phyloP scores from a whole-genome alignment of 53 echinoderm and acorn worm genomes.

The Stichopus horrens region DNA sequence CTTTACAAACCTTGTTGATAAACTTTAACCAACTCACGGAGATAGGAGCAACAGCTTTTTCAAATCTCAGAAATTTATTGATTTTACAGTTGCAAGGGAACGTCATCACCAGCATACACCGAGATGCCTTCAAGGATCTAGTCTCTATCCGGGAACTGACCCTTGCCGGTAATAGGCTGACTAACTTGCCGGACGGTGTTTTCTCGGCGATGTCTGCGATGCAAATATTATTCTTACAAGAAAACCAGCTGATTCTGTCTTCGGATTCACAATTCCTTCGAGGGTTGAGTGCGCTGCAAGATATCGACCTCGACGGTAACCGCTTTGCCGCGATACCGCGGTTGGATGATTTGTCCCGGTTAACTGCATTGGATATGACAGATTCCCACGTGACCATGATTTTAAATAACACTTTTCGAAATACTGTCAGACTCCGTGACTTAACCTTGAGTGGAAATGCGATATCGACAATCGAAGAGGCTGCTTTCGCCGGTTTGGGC shows the following conservation, averaged over 20 bases:
- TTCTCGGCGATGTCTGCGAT: constrained; percentile 65
- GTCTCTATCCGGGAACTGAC: constrained; percentile 69
- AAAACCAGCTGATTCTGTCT: constrained; percentile 64
- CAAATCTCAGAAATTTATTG: constrained; percentile 56
- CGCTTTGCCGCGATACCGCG: constrained; percentile 72
- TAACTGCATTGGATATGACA: constrained; percentile 85
- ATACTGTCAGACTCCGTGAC: constrained; percentile 64
- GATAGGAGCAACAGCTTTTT: constrained; percentile 59
- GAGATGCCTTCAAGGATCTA: constrained; percentile 64
- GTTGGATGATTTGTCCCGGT: constrained; percentile 65
- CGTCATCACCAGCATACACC: constrained; percentile 64
- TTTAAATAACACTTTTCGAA: constrained; percentile 69
- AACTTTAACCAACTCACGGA: constrained; percentile 73
- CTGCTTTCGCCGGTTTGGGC: constrained; percentile 59
- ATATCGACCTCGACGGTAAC: constrained; percentile 85
- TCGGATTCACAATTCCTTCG: constrained; percentile 59
- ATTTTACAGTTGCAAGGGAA: constrained; percentile 76
- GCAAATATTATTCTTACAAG: constrained; percentile 70
- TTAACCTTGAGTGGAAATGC: constrained; percentile 71
- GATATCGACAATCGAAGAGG: constrained; percentile 67
- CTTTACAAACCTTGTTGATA: constrained; percentile 55
- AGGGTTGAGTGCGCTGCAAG: constrained; percentile 63
- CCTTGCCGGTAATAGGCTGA: constrained; percentile 75
- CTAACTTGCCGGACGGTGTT: constrained; percentile 62
- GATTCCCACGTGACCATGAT: constrained; percentile 72